A percentile compares a stretch with the other conserved stretches of the same genome.
phyloP scores from a whole-genome alignment of 2,113 vertebrate species.

The Oreochromis aureus region DNA sequence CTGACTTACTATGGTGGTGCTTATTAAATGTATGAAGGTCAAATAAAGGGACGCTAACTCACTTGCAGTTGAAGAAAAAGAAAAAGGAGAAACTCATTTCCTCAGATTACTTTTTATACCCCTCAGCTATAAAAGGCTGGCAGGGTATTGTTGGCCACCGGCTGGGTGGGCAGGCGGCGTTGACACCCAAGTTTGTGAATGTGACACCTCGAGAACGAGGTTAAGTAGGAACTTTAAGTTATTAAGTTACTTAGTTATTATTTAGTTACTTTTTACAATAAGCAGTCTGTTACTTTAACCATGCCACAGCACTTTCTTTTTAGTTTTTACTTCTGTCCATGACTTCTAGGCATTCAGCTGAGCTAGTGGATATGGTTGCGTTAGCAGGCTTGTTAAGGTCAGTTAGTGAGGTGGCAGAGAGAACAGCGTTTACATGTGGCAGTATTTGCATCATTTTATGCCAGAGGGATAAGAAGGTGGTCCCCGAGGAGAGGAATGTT shows the following conservation, averaged over 20 bases:
- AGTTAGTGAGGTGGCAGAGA: not conserved
- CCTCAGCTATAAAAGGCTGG: not conserved
- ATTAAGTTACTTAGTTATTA: not conserved
- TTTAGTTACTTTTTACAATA: not conserved
- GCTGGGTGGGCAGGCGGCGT: not conserved
- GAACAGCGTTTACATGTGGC: not conserved
- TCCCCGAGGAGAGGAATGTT: not conserved
- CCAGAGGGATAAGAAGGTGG: not conserved
- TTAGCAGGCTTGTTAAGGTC: not conserved
- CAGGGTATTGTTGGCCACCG: not conserved
- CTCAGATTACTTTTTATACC: not conserved
- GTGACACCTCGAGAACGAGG: not conserved
- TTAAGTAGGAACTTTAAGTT: not conserved
- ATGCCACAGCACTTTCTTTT: not conserved
- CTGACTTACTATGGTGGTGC: not conserved
- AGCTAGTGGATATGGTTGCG: not conserved
- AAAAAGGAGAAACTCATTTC: not conserved
- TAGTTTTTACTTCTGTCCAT: not conserved
- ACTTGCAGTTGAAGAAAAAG: not conserved
- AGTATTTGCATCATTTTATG: not conserved
- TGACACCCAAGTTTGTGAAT: not conserved
- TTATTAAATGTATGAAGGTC: not conserved
- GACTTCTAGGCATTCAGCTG: not conserved
- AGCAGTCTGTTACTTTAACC: not conserved
- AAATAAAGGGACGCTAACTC: not conserved